Conservation (phyloP, 2,797 vertebrate species). For the Percopsis omiscomaycus region DNA sequence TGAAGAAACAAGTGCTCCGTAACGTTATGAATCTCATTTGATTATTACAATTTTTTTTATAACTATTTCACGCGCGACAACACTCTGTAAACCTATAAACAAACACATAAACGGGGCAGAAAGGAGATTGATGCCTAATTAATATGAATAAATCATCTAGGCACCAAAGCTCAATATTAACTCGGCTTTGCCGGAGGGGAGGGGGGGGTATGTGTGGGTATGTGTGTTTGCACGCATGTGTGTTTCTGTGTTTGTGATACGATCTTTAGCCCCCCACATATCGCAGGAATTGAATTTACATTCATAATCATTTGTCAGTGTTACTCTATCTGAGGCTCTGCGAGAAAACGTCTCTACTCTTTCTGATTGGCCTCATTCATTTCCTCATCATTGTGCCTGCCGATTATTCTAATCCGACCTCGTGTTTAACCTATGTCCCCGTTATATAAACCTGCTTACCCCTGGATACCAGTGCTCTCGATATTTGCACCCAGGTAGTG, state of each 20-base stretch:
- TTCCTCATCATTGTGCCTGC: no score
- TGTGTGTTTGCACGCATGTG: neutral
- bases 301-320: no score
- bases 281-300: no score
- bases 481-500: no score
- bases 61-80: slow-evolving; percentile 66
- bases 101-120: slow-evolving; percentile 66
- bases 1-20: slow-evolving; percentile 56
- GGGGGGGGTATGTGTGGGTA: slow-evolving; percentile 23
- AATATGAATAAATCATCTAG: slow-evolving; percentile 74
- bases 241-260: neutral
- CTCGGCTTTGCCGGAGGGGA: slow-evolving; percentile 63
- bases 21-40: slow-evolving; percentile 67
- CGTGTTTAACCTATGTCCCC: no score
- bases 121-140: slow-evolving; percentile 70
- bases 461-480: no score
- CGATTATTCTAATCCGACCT: no score
- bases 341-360: no score
- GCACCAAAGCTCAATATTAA: slow-evolving; percentile 65
- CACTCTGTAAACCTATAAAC: slow-evolving; percentile 71
- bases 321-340: no score
- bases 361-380: no score
- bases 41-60: slow-evolving; percentile 38
- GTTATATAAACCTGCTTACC: no score
- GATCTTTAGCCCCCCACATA: no score